Conservation (phyloP, 1,140 invertebrate genomes). For the Micrasema longulum region DNA sequence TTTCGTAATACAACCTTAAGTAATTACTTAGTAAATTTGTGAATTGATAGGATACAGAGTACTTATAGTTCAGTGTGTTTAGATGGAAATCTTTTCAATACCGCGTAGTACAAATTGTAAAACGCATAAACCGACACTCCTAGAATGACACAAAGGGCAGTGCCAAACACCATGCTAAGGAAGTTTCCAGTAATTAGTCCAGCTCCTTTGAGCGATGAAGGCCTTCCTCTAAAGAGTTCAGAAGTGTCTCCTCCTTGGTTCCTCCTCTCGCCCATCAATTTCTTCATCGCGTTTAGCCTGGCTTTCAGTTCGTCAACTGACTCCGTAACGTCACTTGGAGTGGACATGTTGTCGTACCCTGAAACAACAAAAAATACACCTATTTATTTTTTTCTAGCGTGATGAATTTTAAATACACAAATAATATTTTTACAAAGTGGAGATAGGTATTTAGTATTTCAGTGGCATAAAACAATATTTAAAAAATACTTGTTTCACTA, state of each 20-base stretch:
- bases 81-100: slow-evolving; percentile 83
- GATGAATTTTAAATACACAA: too few relatives aligned
- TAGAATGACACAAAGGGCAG: slow-evolving; percentile 80
- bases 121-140: slow-evolving; percentile 85
- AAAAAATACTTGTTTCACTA: too few relatives aligned
- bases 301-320: slow-evolving; percentile 83
- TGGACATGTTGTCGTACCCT: slow-evolving; percentile 47
- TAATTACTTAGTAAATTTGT: too few relatives aligned
- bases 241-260: slow-evolving; percentile 63
- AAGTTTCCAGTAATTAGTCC: slow-evolving; percentile 84
- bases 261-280: slow-evolving; percentile 79
- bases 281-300: slow-evolving; percentile 81
- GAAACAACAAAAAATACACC: not conserved
- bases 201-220: slow-evolving; percentile 66
- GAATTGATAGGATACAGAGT: too few relatives aligned
- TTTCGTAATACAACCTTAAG: not conserved
- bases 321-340: slow-evolving; percentile 72
- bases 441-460: too few relatives aligned
- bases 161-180: slow-evolving; percentile 81
- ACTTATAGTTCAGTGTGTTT: slow-evolving; percentile 81
- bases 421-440: too few relatives aligned
- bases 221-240: slow-evolving; percentile 65
- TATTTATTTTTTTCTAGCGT: too few relatives aligned
- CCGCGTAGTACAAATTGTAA: slow-evolving; percentile 84
- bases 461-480: too few relatives aligned